phyloP scores from a whole-genome alignment of 2,113 vertebrate genomes.

The Charina bottae region DNA sequence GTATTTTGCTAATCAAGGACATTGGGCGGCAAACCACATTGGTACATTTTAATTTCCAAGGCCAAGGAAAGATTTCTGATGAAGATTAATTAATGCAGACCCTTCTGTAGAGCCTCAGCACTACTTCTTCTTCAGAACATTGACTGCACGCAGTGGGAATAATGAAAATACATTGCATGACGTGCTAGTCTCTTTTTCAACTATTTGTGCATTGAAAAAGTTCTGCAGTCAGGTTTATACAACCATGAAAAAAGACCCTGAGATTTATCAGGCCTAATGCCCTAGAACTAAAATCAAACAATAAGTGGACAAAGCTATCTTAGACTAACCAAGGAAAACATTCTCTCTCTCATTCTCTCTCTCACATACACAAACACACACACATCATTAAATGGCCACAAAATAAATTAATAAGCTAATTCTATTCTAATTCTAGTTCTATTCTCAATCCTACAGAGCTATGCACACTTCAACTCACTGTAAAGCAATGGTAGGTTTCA shows the following conservation, averaged over 20 bases:
- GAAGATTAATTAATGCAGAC: constrained; percentile 78
- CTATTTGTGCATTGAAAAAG: constrained; percentile 49
- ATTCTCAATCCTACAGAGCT: background rate
- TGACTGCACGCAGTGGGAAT: constrained; percentile 40
- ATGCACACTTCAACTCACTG: background rate
- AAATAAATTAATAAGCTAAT: background rate
- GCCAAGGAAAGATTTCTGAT: constrained; percentile 67
- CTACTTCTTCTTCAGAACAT: constrained; percentile 67
- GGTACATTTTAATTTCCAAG: constrained; percentile 75
- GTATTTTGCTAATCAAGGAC: constrained; percentile 67
- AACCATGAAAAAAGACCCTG: constrained; percentile 44
- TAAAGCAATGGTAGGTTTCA: background rate
- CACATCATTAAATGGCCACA: background rate
- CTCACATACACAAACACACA: background rate
- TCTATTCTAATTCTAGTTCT: background rate
- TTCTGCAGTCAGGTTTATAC: constrained; percentile 46
- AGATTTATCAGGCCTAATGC: constrained; percentile 38
- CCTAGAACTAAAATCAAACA: constrained; percentile 15
- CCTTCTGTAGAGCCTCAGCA: constrained; percentile 60
- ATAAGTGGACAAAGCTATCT: constrained; percentile 8
- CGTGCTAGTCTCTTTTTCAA: constrained; percentile 53
- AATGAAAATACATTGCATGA: constrained; percentile 64
- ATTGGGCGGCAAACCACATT: constrained; percentile 61
- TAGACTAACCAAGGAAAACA: constrained; percentile 11
- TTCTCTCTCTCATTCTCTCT: no score